phyloP scores from a whole-genome alignment of 2,888 invertebrate genomes.

The Archips crataeganus region DNA sequence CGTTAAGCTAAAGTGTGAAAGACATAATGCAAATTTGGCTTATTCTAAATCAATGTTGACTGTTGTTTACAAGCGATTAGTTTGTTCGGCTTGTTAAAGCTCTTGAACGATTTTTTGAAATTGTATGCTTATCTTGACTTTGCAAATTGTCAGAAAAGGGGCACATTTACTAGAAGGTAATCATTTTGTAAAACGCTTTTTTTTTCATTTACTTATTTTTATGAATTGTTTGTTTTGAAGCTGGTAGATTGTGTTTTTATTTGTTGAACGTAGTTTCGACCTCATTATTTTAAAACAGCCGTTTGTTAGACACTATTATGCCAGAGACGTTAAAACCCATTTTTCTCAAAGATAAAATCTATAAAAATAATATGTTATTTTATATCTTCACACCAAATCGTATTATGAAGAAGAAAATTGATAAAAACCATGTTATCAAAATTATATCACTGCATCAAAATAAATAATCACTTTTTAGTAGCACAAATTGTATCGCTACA shows the following conservation, averaged over 20 bases:
- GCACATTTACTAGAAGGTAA: no score
- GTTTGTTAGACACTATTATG: neutral
- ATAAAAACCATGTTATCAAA: neutral
- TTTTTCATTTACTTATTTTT: neutral
- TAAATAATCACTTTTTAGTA: neutral
- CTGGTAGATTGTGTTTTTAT: no score
- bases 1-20: conserved; percentile 15
- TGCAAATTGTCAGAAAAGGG: neutral
- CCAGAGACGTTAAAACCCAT: neutral
- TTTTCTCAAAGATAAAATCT: neutral
- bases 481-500: neutral
- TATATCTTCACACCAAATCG: neutral
- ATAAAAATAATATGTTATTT: neutral
- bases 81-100: neutral
- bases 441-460: neutral
- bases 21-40: conserved; percentile 8
- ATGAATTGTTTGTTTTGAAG: no score
- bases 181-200: neutral
- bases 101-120: neutral
- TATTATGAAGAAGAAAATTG: neutral
- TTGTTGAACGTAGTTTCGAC: no score
- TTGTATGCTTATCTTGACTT: neutral
- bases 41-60: conserved; percentile 14
- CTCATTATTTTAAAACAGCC: no score
- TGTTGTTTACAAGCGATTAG: conserved; percentile 2